Evolutionary conservation across 2,113 vertebrate genomes (phyloP).

Genomic region (Lates calcarifer): DNA sequence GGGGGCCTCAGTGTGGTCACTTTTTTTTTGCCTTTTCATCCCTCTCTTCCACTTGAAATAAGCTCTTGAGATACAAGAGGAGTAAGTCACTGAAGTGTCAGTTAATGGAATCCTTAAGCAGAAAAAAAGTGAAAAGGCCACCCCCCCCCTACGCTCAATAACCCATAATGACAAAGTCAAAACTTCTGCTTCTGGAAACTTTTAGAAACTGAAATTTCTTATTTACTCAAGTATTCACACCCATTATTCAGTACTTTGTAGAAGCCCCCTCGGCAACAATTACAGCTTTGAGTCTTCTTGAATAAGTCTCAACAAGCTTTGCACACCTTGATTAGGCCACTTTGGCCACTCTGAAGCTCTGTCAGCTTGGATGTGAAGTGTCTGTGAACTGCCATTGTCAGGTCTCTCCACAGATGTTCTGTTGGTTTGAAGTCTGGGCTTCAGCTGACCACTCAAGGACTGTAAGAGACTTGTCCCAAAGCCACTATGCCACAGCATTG

Average conservation of each 20-base stretch:
- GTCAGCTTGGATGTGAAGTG: not conserved
- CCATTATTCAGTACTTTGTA: not conserved
- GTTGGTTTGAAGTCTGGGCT: too few species aligned
- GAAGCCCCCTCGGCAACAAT: not conserved
- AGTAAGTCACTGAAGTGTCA: not conserved
- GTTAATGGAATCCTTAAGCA: not conserved
- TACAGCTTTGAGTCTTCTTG: not conserved
- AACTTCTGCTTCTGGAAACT: not conserved
- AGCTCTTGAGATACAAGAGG: conserved; percentile 22
- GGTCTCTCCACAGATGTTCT: not conserved
- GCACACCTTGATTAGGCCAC: not conserved
- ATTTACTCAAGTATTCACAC: too few species aligned
- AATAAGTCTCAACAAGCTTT: not conserved
- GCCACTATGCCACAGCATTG: too few species aligned
- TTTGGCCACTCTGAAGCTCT: not conserved
- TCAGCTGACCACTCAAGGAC: too few species aligned
- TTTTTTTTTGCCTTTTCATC: not conserved
- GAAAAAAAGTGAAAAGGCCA: not conserved
- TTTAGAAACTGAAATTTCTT: too few species aligned
- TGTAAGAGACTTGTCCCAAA: too few species aligned
- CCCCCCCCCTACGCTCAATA: not conserved
- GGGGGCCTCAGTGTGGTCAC: not conserved
- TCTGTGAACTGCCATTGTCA: not conserved
- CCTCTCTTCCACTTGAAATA: not conserved
- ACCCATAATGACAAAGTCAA: not conserved